Evolutionary conservation across 2,113 vertebrate species (phyloP), one percentile per base, ranked within the genome.

Genomic region (Notarius quadriscutis): DNA sequence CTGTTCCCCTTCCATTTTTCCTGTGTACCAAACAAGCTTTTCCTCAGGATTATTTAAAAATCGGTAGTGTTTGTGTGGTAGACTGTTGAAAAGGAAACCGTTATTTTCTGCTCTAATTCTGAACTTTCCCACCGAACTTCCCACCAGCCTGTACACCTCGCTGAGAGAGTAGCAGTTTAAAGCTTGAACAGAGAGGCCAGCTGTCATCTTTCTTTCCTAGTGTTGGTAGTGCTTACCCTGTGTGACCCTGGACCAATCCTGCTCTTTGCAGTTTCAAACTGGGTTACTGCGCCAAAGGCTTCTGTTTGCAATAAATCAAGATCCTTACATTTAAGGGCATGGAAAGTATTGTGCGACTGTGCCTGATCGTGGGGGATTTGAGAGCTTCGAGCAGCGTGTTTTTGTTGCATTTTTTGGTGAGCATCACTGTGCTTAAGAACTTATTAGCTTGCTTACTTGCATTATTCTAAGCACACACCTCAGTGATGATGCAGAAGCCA

Each of bases 401-500:
- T 82, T 75, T 27, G 41, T 63, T 63, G 78, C 57, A 10, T 58
- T 41, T 41, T 41, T 63, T 78, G 25, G 41, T 58, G 27, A 62
- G 30, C 41, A 72, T 57, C 58, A 7, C 15, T 25, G 27, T 55
- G 41, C 12, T 3, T 69, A 65, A 55, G 57, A 57, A 55, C 65
- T 88, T 83, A 20, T 87, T 74, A 77, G 83, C 5, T 72, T 71
- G 18, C 58, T 83, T 48, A 84, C 57, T 79, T 58, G 48, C 55
- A 83, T 85, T 72, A 84, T 86, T 86, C 82, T 65, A 84, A 86
- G 85, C 69, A 25, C 83, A 84, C 83, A 88, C 89, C 81, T 89
- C 79, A 51, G 89, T 81, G 81, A 88, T 85, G 84, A 83, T 58
- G 78, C 55, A 86, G 91, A 85, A 85, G 90, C 90, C 91, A 92